These are phyloP conservation scores for Nymphalis c-album DNA, from an alignment of 2,888 invertebrate species.

Conservation along the genomic window DNA sequence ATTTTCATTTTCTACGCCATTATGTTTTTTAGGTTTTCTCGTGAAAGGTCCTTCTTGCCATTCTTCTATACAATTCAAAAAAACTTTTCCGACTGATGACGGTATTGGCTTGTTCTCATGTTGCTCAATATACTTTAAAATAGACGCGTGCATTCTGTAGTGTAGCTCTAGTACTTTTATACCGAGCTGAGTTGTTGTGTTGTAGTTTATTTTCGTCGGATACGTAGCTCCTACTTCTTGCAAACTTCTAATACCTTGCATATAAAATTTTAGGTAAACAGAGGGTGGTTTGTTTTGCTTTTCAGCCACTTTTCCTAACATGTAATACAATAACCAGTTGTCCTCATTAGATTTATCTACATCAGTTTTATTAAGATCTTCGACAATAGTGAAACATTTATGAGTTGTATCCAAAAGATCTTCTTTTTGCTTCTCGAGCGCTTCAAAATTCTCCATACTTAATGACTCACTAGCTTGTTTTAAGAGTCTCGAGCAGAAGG, in stretches of 20 bases:
- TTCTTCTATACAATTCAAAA: constrained; percentile 80
- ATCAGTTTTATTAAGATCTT: constrained; percentile 80
- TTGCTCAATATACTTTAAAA: constrained; percentile 91
- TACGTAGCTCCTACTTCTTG: constrained; percentile 91
- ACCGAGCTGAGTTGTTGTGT: constrained; percentile 89
- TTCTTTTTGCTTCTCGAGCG: constrained; percentile 88
- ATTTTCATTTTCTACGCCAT: constrained; percentile 48
- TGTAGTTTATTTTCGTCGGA: constrained; percentile 92
- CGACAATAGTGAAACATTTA: constrained; percentile 88
- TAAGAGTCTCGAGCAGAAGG: constrained; percentile 92
- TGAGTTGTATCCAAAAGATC: constrained; percentile 89
- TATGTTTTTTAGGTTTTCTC: constrained; percentile 63
- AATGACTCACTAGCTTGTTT: constrained; percentile 90
- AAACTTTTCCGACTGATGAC: constrained; percentile 81
- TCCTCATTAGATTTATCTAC: constrained; percentile 87
- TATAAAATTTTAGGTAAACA: constrained; percentile 89
- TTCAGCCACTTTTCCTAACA: constrained; percentile 97
- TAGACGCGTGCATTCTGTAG: constrained; percentile 93
- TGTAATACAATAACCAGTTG: constrained; percentile 95
- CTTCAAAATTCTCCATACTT: constrained; percentile 87
- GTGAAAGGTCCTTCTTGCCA: constrained; percentile 72
- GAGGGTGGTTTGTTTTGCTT: constrained; percentile 89
- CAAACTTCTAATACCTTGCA: constrained; percentile 88
- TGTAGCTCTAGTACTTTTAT: constrained; percentile 94
- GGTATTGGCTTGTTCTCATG: constrained; percentile 86